Evolutionary conservation across 2,888 invertebrate species (phyloP), one percentile per base, ranked within the genome.

Genomic region (Orchesella flavescens): DNA sequence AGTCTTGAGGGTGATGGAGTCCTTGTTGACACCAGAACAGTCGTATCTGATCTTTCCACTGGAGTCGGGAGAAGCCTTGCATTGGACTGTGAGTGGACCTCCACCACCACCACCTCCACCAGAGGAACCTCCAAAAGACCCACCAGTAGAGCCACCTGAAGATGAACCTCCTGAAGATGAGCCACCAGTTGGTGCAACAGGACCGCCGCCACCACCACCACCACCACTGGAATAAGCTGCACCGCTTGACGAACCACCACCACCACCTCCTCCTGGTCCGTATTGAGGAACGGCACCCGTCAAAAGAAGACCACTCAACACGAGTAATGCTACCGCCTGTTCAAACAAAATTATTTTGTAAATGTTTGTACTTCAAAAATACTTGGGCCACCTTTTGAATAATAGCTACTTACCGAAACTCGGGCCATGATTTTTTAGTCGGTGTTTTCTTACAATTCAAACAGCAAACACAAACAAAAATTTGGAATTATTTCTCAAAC

Each of bases 1-100:
- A 61, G 82, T 81, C 69, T 81, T 81, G 12, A 81, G 61, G 49
- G 81, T 81, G 53, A 81, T 65, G 19, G 81, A 66, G 12, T 81
- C 74, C 68, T 81, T 73, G 74, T 81, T 74, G 12, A 74, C 81
- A 17, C 81, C 81, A 10, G 81, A 81, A 68, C 81, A 81, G 43
- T 81, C 81, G 34, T 81, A 81, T 43, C 49, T 81, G 24, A 81
- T 19, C 43, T 81, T 81, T 46, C 81, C 81, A n/a, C 44, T 23
- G n/a, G 61, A 55, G 13, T 81, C 81, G 15, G 81, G 81, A 21
- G 68, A 13, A n/a, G 73, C 81, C 19, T 49, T 66, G 68, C 81
- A 81, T 61, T 81, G 81, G 17, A 81, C 81, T 1, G 59, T 74
- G n/a, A 81, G 68, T 34, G 66, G 65, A 7, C 71, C 72, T 21